Evolutionary conservation across 2,113 vertebrate species (phyloP).

Genomic region (Trogon surrucura): DNA sequence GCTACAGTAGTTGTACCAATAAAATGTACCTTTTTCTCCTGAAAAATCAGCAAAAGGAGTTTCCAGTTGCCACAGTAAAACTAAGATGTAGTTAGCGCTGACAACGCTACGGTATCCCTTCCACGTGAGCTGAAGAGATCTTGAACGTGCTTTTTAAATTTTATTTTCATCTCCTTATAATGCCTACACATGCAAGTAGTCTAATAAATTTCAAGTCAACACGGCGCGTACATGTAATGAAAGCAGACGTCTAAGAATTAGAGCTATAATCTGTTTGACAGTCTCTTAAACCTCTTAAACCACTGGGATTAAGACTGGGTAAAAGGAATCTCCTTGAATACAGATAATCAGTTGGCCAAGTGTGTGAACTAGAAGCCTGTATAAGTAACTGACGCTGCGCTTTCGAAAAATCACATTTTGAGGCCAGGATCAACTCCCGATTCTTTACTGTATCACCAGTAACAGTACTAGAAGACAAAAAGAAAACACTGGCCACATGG

Average conservation of each 20-base stretch:
- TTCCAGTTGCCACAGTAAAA: conserved; percentile 41
- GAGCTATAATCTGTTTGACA: conserved; percentile 33
- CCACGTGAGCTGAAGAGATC: neutral
- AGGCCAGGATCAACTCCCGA: neutral
- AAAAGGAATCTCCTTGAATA: neutral
- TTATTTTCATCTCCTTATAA: neutral
- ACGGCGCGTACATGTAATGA: neutral
- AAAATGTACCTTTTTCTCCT: conserved; percentile 12
- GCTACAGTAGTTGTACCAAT: conserved; percentile 30
- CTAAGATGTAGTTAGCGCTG: neutral
- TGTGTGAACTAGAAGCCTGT: neutral
- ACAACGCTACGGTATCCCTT: neutral
- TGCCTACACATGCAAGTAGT: neutral
- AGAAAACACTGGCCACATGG: neutral
- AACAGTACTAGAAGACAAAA: neutral
- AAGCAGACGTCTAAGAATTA: conserved; percentile 25
- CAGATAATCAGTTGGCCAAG: neutral
- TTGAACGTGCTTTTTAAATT: neutral
- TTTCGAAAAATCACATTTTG: neutral
- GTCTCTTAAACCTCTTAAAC: conserved; percentile 29
- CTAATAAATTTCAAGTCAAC: conserved; percentile 43
- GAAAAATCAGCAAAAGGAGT: neutral
- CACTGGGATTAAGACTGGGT: neutral
- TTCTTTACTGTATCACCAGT: neutral
- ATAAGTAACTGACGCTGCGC: neutral